These are phyloP conservation scores for Puma concolor DNA, from an alignment of 2,113 vertebrate species.

Conservation along the genomic window DNA sequence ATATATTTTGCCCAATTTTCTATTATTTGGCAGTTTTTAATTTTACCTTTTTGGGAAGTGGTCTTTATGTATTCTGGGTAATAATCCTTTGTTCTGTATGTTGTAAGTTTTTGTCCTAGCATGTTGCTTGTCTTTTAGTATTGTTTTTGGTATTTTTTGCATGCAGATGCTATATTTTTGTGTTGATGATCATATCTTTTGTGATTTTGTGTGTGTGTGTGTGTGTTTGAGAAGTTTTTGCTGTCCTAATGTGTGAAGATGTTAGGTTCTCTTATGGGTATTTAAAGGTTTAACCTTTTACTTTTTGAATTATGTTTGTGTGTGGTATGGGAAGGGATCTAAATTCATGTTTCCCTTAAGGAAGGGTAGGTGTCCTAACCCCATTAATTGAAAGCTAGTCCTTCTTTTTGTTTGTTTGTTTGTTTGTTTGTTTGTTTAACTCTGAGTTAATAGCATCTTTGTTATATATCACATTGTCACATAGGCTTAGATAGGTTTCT, in stretches of 20 bases:
- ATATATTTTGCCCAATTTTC: not conserved
- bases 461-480: not conserved
- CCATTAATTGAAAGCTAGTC: not conserved
- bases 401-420: not conserved
- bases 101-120: not conserved
- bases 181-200: not conserved
- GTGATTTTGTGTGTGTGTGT: not conserved
- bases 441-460: not conserved
- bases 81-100: not conserved
- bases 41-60: not conserved
- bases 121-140: not conserved
- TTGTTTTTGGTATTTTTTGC: not conserved
- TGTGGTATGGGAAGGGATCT: not conserved
- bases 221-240: not conserved
- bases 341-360: not conserved
- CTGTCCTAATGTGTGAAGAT: not conserved
- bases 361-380: not conserved
- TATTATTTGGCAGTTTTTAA: not conserved
- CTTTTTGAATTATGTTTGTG: constrained; percentile 10
- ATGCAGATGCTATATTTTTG: not conserved
- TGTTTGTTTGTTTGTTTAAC: not conserved
- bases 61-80: not conserved
- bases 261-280: not conserved
- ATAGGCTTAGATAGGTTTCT: not conserved
- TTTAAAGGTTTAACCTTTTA: not conserved